Percentiles rank a stretch among this genome's conserved stretches.
Evolutionary conservation across 2,797 vertebrate genomes (phyloP).

Genomic region (Taenioides sp.): DNA sequence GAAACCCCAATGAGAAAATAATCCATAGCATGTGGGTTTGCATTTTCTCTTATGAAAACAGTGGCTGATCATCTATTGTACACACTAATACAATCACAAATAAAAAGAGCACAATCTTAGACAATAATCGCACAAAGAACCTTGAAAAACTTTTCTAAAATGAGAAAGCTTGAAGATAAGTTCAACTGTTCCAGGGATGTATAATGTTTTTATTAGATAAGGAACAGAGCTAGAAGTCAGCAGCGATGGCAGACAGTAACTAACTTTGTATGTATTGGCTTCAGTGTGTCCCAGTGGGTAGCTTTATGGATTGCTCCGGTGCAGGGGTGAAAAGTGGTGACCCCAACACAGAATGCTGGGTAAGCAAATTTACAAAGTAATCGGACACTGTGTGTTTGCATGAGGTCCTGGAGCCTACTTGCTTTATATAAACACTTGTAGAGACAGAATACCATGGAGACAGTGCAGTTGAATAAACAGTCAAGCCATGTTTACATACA

Average conservation of each 20-base stretch:
- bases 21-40: neutral
- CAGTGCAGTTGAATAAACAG: neutral
- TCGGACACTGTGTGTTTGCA: conserved; percentile 28
- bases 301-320: conserved; percentile 58
- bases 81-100: neutral
- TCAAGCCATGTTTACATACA: conserved; percentile 1
- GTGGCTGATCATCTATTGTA: neutral
- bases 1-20: neutral
- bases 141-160: neutral
- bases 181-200: conserved; percentile 15
- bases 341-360: conserved; percentile 62
- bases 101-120: neutral
- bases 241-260: conserved; percentile 28
- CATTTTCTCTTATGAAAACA: conserved; percentile 2
- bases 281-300: conserved; percentile 36
- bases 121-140: neutral
- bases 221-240: conserved; percentile 36
- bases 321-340: conserved; percentile 51
- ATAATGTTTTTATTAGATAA: conserved; percentile 31
- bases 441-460: neutral
- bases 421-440: conserved; percentile 8
- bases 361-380: conserved; percentile 70
- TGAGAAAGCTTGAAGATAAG: conserved; percentile 11
- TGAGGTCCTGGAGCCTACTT: conserved; percentile 7
- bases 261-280: conserved; percentile 47